Conservation (phyloP, 1,140 invertebrate genomes). For the Teleogryllus occipitalis region DNA sequence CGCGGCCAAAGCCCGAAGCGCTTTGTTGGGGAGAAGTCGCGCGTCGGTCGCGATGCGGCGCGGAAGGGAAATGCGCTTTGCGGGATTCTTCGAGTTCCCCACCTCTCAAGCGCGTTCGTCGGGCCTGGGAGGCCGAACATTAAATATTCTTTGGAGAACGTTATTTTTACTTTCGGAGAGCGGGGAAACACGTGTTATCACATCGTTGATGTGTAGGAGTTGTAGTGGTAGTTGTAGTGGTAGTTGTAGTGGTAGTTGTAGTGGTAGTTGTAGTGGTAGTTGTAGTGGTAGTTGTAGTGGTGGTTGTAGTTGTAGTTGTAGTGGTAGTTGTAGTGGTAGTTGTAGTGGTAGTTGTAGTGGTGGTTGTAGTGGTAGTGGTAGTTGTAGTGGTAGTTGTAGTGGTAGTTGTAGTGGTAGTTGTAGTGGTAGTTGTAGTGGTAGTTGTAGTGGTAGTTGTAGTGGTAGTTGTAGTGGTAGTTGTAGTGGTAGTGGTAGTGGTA, state of each 20-base stretch:
- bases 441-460: conserved; percentile 7
- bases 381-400: conserved; percentile 10
- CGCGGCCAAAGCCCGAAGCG: too few species aligned
- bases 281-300: background rate
- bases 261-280: background rate
- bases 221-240: background rate
- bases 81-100: too few species aligned
- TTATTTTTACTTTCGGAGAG: too few species aligned
- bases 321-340: conserved; percentile 5
- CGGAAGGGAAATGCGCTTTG: too few species aligned
- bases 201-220: background rate
- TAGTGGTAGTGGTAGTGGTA: background rate
- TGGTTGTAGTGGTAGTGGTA: background rate
- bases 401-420: conserved; percentile 10
- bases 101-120: too few species aligned
- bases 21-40: too few species aligned
- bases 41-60: too few species aligned
- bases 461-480: background rate
- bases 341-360: conserved; percentile 8
- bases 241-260: background rate
- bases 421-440: conserved; percentile 11
- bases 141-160: too few species aligned
- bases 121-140: too few species aligned
- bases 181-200: too few species aligned
- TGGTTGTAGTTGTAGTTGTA: conserved; percentile 1